Evolutionary conservation across 1,140 invertebrate genomes (phyloP), one percentile per base, ranked within the genome.

Genomic region (Tyrophagus putrescentiae): DNA sequence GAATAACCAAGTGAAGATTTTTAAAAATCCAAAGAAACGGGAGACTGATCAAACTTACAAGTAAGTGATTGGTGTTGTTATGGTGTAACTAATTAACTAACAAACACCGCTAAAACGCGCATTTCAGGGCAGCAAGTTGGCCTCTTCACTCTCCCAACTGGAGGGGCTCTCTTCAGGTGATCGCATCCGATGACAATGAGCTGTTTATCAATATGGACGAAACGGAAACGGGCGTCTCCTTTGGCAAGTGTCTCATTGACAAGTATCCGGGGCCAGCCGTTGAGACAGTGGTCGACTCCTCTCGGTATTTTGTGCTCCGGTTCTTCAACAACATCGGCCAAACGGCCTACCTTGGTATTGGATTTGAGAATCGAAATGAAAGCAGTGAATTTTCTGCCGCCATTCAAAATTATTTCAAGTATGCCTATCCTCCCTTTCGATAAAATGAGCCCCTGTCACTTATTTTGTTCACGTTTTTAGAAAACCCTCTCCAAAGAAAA

Each of bases 361-460:
- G 95, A 41, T 99, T 98, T 76, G 82, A 85, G 6, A 96, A 99
- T 74, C 53, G 68, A 67, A 92, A 91, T 21, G 95, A 99, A 73
- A 97, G 94, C 53, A 99, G 99, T 78, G 96, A 99, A 77, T 76
- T 99, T 16, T 98, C 98, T 77, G 95, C 98, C 23, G 85, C 94
- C 25, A 76, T 99, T 32, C 94, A 98, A 77, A 93, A 98, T 76
- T 91, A 97, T 72, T 98, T 98, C 68, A 98, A 97, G 76, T 76
- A 48, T 21, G 32, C 21, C 34, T 42, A 9, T 27, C 9, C 6
- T 59, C 5, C n/a, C n/a, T n/a, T n/a, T n/a, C n/a, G n/a, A n/a
- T n/a, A n/a, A n/a, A n/a, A n/a, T n/a, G n/a, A n/a, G n/a, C n/a
- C n/a, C n/a, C n/a, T n/a, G n/a, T n/a, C n/a, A n/a, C n/a, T n/a